A percentile compares a stretch with the other conserved stretches of the same genome.
These are phyloP conservation scores for Sussaba pulchella DNA, from an alignment of 2,888 invertebrate species.

Conservation along the genomic window DNA sequence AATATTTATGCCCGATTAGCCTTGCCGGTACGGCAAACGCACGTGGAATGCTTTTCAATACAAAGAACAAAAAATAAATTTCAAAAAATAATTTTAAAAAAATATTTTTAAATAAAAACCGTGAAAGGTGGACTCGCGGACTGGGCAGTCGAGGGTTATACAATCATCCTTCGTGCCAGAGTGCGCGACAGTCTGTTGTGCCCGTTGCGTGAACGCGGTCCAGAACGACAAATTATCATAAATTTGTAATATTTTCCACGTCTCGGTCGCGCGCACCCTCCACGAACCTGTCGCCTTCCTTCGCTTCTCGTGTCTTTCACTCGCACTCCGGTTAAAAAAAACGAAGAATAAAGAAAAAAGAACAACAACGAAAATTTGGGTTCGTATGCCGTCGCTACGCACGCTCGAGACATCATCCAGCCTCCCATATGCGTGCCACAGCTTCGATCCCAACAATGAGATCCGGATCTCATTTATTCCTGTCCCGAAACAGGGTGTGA, in stretches of 20 bases:
- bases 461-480: constrained; percentile 57
- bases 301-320: constrained; percentile 62
- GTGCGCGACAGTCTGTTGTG: constrained; percentile 45
- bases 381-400: neutral
- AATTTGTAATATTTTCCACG: constrained; percentile 78
- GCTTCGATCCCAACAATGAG: constrained; percentile 25
- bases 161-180: constrained; percentile 52
- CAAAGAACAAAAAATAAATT: constrained; percentile 35
- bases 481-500: constrained; percentile 19
- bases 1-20: constrained; percentile 79
- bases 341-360: too few relatives aligned
- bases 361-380: neutral
- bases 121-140: constrained; percentile 10
- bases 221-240: constrained; percentile 78
- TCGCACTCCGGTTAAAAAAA: constrained; percentile 23
- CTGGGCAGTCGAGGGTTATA: constrained; percentile 17
- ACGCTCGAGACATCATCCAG: neutral
- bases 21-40: constrained; percentile 34
- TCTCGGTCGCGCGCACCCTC: constrained; percentile 62
- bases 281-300: constrained; percentile 59
- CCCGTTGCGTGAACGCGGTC: constrained; percentile 64
- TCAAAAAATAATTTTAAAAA: too few relatives aligned
- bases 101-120: constrained; percentile 9
- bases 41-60: constrained; percentile 28
- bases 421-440: constrained; percentile 4